Evolutionary conservation across 2,888 invertebrate genomes (phyloP), one percentile per base, ranked within the genome.

Genomic region (Auanema sp.): DNA sequence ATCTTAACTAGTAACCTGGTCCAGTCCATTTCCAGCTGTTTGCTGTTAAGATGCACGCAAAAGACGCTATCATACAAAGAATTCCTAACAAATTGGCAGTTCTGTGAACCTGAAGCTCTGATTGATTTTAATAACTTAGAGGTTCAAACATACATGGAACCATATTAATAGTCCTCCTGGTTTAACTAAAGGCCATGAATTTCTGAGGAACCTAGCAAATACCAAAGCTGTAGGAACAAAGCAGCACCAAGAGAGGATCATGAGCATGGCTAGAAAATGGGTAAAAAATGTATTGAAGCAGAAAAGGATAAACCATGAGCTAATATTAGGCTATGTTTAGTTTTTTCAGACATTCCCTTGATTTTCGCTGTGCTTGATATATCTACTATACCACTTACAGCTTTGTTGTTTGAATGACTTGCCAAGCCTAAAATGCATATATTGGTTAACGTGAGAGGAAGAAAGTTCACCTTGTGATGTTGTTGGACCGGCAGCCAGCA

Each of bases 241-340:
- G 33, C 71, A 64, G 51, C 73, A 58, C 77, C 77, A 77, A 14
- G 75, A 73, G 47, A 77, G 47, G 12, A 71, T 67, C 76, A 76
- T 76, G 50, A 76, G 65, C 5, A 74, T 60, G 10, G 74, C 74
- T 68, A 54, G 16, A 62, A n/a, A n/a, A n/a, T n/a, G n/a, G n/a
- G n/a, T n/a, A n/a, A n/a, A n/a, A n/a, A n/a, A n/a, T n/a, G n/a
- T 3, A 33, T 33, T 8, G 33, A 33, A 8, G 33, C 33, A 33
- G 33, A 10, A 50, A 11, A 18, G 23, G 16, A 42, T 21, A 16
- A 6, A 64, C 64, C 64, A 43, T 71, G 71, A 47, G 66, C 61
- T 43, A 66, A 60, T 12, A 71, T 47, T 3, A 47, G 21, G 16
- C 10, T 47, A 10, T 47, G 18, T 47, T 47, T 47, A 10, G 16